Percentiles rank a stretch among this genome's conserved stretches.
Evolutionary conservation across 1,140 invertebrate genomes (phyloP).

Genomic region (Araneus ventricosus): DNA sequence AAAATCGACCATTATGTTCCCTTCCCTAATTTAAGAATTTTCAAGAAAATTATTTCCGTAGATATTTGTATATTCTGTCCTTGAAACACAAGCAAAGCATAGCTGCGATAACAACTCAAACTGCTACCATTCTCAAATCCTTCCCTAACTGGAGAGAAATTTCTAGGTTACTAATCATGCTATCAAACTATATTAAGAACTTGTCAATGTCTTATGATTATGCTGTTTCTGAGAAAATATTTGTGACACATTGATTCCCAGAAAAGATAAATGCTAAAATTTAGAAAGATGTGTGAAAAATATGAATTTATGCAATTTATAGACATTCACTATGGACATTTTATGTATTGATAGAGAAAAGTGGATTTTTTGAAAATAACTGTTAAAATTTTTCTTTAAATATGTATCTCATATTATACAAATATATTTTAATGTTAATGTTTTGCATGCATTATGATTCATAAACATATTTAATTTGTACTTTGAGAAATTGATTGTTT

Average conservation of each 20-base stretch:
- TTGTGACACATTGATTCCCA: constrained; percentile 79
- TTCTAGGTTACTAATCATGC: constrained; percentile 78
- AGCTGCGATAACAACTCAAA: constrained; percentile 85
- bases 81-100: too few relatives aligned
- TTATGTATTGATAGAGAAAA: neutral
- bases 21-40: too few relatives aligned
- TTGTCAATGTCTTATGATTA: constrained; percentile 86
- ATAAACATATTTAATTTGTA: constrained; percentile 1
- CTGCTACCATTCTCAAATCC: constrained; percentile 82
- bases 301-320: neutral
- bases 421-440: constrained; percentile 11
- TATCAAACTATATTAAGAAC: constrained; percentile 82
- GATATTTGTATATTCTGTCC: too few relatives aligned
- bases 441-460: neutral
- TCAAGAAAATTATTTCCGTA: too few relatives aligned
- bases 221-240: constrained; percentile 83
- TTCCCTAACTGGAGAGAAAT: constrained; percentile 80
- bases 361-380: neutral
- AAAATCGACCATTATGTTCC: too few relatives aligned
- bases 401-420: constrained; percentile 32
- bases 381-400: neutral
- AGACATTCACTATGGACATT: too few relatives aligned
- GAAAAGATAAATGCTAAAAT: constrained; percentile 78
- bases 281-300: neutral
- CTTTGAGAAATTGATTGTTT: neutral